Base-by-base conservation (phyloP, 2,888 invertebrate genomes). In the Folsomia manolachei region DNA sequence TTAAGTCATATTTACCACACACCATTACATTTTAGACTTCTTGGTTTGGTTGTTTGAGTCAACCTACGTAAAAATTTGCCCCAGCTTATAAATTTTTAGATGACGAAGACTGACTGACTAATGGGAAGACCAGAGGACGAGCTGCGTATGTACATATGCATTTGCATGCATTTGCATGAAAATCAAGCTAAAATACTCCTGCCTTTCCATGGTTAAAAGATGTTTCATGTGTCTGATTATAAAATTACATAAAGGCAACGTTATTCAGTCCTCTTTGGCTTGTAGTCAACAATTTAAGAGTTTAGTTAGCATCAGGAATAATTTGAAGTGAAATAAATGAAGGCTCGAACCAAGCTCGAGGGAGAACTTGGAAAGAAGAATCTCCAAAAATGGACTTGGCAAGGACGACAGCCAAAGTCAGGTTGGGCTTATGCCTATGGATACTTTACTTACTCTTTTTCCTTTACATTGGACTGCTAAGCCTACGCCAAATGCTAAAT, bases 311-410 rank as follows among this genome's bases (percentile, higher is more conserved):
- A 51, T 62, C 23, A 63, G 51, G 25, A 69, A 27, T 51, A 24
- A 51, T 27, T 51, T 62, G 69, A 51, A 69, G 60, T 18, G 69
- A 64, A 69, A 62, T 61, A 69, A 69, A 69, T 69, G 64, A 70
- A 70, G 70, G 70, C 71, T 74, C 65, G 69, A 70, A 75, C 53
- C 64, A 70, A 65, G 70, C 71, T 74, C 65, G 69, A 70, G 77
- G 70, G 75, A 72, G 75, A 73, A 75, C 74, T 77, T 75, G 77
- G 75, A 77, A 76, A 77, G 73, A 73, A 75, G 72, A 71, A 77
- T 73, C 63, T 77, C 77, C 75, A 73, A 71, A 77, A 73, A 72
- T 75, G 77, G 77, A 77, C 66, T 71, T 69, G 70, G 75, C 77
- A 77, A 77, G 76, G 76, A 72, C 76, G 76, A 76, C 74, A 69